Conservation (phyloP, 2,888 invertebrate species). For the Punctoribates punctum region DNA sequence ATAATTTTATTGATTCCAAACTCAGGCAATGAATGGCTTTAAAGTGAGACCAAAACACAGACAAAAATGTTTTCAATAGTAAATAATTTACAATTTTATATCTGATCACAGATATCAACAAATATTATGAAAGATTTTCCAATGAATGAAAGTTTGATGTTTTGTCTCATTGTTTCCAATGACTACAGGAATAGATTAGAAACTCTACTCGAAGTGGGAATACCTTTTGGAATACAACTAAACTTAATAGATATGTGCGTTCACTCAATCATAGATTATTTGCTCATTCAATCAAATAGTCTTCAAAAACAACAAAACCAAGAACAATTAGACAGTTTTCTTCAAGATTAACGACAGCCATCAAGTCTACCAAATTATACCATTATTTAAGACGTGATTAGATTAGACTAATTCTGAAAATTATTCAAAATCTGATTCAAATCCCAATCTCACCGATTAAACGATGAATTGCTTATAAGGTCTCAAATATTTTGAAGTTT, state of each 20-base stretch:
- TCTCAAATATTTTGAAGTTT: too few relatives aligned
- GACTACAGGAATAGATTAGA: slow-evolving; percentile 12
- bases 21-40: not conserved
- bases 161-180: slow-evolving; percentile 17
- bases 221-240: not conserved
- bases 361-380: too few relatives aligned
- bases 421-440: too few relatives aligned
- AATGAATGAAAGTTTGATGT: slow-evolving; percentile 21
- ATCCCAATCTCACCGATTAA: too few relatives aligned
- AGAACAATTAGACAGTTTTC: too few relatives aligned
- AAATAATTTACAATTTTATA: slow-evolving; percentile 2
- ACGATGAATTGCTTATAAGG: too few relatives aligned
- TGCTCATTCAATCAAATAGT: not conserved
- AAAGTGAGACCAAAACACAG: not conserved
- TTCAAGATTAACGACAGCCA: too few relatives aligned
- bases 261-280: slow-evolving; percentile 4
- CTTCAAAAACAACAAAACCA: too few relatives aligned
- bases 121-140: slow-evolving; percentile 18
- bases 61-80: not conserved
- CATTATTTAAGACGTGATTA: too few relatives aligned
- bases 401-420: too few relatives aligned
- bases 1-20: slow-evolving; percentile 1
- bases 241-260: not conserved
- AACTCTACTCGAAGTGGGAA: not conserved
- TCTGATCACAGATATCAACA: slow-evolving; percentile 27